Evolutionary conservation across 92 coral and sea anemone genomes (phyloP), one percentile per base, ranked within the genome.

Genomic region (Heteractis magnifica): DNA sequence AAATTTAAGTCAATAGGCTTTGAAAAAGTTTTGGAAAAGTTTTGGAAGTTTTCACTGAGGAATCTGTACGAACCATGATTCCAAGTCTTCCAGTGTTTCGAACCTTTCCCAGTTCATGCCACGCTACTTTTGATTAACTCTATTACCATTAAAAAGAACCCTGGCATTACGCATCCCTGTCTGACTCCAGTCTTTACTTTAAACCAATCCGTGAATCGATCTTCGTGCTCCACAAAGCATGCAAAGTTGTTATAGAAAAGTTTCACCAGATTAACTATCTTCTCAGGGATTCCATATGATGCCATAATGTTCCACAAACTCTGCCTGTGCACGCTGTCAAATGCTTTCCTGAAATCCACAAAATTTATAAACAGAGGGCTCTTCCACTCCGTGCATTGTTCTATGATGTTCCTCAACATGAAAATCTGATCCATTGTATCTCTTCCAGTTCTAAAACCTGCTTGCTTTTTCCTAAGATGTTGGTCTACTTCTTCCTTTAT

Each of bases 201-300:
- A 59, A 59, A 59, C 65, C 65, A 59, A 59, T 59, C 65, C 65
- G 65, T 11, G 65, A 11, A 59, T 11, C n/a, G 65, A 11, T 3
- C 65, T 18, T 59, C 65, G 2, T 59, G 3, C 44, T 59, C 65
- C 1, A 59, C 3, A 59, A 12, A 59, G 65, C 65, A 59, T 59
- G 65, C 18, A 59, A 59, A 59, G 65, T 59, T 59, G 4, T 59
- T 0, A 59, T 59, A 59, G 65, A 59, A 59, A 11, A 59, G n/a
- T 18, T 59, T 59, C 65, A 59, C 65, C 65, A 59, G 65, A 59
- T 59, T 59, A 59, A 59, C n/a, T 59, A 59, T 59, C 65, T 59
- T 59, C 65, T 59, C 65, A 11, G 65, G 65, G 4, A 59, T 59
- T 59, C 65, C 65, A 18, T 59, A 58, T 11, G 65, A 12, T 2